These are phyloP conservation scores for Paralichthys olivaceus DNA, from an alignment of 2,113 vertebrate genomes.

Conservation along the genomic window DNA sequence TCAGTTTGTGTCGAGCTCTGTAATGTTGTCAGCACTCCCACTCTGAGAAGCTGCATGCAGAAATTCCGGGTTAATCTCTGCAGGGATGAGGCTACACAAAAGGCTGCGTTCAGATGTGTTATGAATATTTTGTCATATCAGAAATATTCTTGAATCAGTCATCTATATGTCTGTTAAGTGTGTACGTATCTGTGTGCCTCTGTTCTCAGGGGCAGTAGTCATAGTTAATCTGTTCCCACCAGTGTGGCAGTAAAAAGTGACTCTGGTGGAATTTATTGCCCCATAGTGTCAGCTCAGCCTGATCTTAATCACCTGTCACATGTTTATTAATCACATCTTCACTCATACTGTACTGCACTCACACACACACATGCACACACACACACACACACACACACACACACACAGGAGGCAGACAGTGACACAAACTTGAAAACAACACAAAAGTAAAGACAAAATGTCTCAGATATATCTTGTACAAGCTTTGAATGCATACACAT, in stretches of 20 bases:
- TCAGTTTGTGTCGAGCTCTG: slow-evolving; percentile 44
- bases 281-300: slow-evolving; percentile 14
- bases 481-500: too few species aligned
- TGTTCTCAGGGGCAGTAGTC: slow-evolving; percentile 13
- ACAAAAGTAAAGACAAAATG: too few species aligned
- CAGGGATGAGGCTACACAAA: slow-evolving; percentile 4
- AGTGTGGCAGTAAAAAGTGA: slow-evolving; percentile 3
- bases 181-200: slow-evolving; percentile 18
- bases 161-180: slow-evolving; percentile 8
- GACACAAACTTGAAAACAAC: too few species aligned
- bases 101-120: not conserved
- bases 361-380: not conserved
- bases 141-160: not conserved
- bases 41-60: slow-evolving; percentile 15
- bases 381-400: slow-evolving; percentile 1
- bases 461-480: too few species aligned
- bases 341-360: not conserved
- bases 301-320: slow-evolving; percentile 29
- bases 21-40: slow-evolving; percentile 52
- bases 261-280: slow-evolving; percentile 40
- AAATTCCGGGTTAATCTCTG: slow-evolving; percentile 19
- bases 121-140: not conserved
- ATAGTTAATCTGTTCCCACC: slow-evolving; percentile 23
- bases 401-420: not conserved
- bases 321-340: slow-evolving; percentile 41